Percentiles rank a stretch among this genome's conserved stretches.
Conservation (phyloP, 2,113 vertebrate species). For the Poeciliopsis prolifica region DNA sequence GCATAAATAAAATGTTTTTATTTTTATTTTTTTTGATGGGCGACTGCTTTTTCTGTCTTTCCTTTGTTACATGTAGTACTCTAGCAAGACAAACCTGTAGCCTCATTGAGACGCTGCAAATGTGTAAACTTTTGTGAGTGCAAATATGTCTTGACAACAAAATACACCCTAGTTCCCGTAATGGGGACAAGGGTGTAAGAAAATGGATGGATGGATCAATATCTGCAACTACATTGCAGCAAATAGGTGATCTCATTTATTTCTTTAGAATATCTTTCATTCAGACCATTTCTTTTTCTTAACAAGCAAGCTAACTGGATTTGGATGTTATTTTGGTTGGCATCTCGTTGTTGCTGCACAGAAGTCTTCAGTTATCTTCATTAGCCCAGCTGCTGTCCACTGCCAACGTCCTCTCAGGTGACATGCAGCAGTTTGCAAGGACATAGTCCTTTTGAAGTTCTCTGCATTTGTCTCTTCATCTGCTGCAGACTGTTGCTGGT, state of each 20-base stretch:
- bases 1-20: no score
- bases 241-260: no score
- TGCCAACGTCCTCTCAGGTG: background rate
- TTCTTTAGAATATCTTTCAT: no score
- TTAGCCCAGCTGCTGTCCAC: slow-evolving; percentile 7
- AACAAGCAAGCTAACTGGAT: background rate
- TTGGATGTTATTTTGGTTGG: background rate
- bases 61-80: background rate
- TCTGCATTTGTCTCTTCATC: slow-evolving; percentile 24
- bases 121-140: background rate
- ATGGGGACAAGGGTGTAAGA: no score
- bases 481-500: slow-evolving; percentile 11
- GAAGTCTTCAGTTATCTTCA: background rate
- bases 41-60: background rate
- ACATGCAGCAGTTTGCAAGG: slow-evolving; percentile 24
- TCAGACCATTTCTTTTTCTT: no score
- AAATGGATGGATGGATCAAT: no score
- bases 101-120: background rate
- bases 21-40: no score
- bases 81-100: background rate
- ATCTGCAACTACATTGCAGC: no score
- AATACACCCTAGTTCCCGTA: background rate
- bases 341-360: background rate
- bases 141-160: background rate
- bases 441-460: slow-evolving; percentile 30